Evolutionary conservation across 2,888 invertebrate genomes (phyloP), one percentile per base, ranked within the genome.

Genomic region (Synanthedon formicaeformis): DNA sequence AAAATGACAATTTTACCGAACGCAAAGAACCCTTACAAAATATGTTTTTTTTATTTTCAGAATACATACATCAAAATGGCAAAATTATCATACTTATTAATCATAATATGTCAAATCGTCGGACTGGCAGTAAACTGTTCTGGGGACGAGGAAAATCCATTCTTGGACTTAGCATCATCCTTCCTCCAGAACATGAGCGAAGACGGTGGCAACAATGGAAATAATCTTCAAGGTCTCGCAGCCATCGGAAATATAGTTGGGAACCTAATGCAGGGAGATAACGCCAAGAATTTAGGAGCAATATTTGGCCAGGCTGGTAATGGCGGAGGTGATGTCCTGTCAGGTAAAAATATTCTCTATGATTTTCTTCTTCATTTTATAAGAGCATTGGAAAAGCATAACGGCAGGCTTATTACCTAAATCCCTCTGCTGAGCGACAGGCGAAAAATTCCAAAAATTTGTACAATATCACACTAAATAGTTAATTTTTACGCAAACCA

Each of bases 101-200:
- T 78, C 1, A 55, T 75, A 3, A 45, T 67, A 0, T 78, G 73
- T 54, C 73, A 74, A 56, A 53, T 76, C n/a, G 40, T 73, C 48
- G 62, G 67, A 41, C 63, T 75, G 45, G 78, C 65, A 16, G 59
- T 72, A n/a, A 66, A 66, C 8, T 69, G 70, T 65, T 63, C 78
- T 66, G 61, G 85, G 18, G 90, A 90, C 57, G 88, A 90, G 45
- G 80, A 90, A 1, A 91, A 89, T 65, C 92, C 92, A 0, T 85
- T 94, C 52, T 67, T 93, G 59, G 92, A 94, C 59, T 89, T 92
- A 55, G 93, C 93, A 0, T 89, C 91, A 2, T 88, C 91, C 14
- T 89, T 94, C 53, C 83, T 94, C 48, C 90, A 91, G 64, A 91
- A 91, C 64, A 90, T 91, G 64, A 83, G 82, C 0, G 73, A 76